Evolutionary conservation across 2,888 invertebrate species (phyloP).

Genomic region (Diarsia rubi): DNA sequence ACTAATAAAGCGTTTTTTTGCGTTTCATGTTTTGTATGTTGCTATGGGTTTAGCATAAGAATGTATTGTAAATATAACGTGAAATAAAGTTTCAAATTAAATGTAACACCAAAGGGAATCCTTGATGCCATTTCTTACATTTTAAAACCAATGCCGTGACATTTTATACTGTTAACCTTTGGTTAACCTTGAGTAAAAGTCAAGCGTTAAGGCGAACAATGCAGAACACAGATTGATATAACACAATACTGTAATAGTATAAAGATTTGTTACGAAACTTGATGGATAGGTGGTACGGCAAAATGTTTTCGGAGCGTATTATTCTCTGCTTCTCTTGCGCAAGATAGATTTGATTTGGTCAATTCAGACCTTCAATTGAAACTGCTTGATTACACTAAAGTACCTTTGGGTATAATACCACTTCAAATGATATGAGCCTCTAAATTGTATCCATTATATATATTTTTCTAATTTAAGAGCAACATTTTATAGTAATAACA

Average conservation of each 20-base stretch:
- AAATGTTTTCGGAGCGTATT: slow-evolving; percentile 60
- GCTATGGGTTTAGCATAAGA: neutral
- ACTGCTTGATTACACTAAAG: slow-evolving; percentile 51
- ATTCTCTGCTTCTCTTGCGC: slow-evolving; percentile 56
- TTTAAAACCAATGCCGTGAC: slow-evolving; percentile 64
- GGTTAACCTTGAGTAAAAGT: slow-evolving; percentile 68
- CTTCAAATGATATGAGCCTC: slow-evolving; percentile 26
- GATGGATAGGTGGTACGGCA: slow-evolving; percentile 68
- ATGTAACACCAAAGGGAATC: slow-evolving; percentile 24
- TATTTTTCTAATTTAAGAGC: slow-evolving; percentile 8
- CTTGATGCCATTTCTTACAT: slow-evolving; percentile 56
- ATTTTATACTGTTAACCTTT: slow-evolving; percentile 67
- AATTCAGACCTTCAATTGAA: slow-evolving; percentile 57
- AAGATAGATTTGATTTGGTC: slow-evolving; percentile 61
- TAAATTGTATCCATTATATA: slow-evolving; percentile 9
- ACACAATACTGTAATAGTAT: slow-evolving; percentile 64
- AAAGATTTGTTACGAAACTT: slow-evolving; percentile 69
- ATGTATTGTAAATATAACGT: neutral
- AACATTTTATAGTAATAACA: neutral
- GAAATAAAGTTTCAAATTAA: slow-evolving; percentile 42
- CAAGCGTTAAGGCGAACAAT: slow-evolving; percentile 68
- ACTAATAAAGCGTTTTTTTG: neutral
- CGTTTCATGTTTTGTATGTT: neutral
- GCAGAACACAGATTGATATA: slow-evolving; percentile 66
- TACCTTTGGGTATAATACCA: slow-evolving; percentile 28